These are phyloP conservation scores for Clarias laeviceps DNA, from an alignment of 2,797 vertebrate species.

Conservation along the genomic window DNA sequence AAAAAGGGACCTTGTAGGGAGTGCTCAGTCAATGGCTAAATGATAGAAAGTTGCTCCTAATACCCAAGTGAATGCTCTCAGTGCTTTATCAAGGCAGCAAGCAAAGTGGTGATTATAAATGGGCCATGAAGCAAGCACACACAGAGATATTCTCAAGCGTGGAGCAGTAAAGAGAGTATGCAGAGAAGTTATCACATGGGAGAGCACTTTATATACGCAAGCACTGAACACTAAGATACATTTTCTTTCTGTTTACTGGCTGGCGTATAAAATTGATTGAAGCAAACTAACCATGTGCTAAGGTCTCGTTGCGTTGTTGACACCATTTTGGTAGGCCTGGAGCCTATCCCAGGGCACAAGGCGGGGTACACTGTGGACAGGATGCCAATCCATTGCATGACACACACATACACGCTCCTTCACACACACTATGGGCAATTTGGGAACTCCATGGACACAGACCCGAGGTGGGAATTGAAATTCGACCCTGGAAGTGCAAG, in stretches of 20 bases:
- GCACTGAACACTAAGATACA: background rate
- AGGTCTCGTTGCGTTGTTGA: background rate
- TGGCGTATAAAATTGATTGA: background rate
- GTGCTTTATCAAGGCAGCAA: background rate
- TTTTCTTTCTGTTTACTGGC: background rate
- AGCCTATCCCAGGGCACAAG: too few species aligned
- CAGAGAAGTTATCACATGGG: background rate
- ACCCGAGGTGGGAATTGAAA: too few species aligned
- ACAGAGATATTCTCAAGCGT: background rate
- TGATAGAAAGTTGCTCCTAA: background rate
- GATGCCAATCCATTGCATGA: too few species aligned
- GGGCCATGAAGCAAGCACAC: background rate
- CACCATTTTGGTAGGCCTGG: too few species aligned
- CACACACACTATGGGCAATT: background rate
- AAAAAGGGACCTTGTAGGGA: background rate
- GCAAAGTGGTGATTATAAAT: background rate
- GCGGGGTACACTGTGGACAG: too few species aligned
- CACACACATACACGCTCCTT: background rate
- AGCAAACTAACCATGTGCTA: background rate
- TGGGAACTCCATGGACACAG: too few species aligned
- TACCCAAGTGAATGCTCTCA: background rate
- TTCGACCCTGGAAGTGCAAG: too few species aligned
- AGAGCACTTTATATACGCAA: background rate
- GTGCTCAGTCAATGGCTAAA: background rate
- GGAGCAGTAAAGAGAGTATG: background rate